Evolutionary conservation across 2,113 vertebrate genomes (phyloP), one percentile per base, ranked within the genome.

Genomic region (Sarotherodon lohbergeri): DNA sequence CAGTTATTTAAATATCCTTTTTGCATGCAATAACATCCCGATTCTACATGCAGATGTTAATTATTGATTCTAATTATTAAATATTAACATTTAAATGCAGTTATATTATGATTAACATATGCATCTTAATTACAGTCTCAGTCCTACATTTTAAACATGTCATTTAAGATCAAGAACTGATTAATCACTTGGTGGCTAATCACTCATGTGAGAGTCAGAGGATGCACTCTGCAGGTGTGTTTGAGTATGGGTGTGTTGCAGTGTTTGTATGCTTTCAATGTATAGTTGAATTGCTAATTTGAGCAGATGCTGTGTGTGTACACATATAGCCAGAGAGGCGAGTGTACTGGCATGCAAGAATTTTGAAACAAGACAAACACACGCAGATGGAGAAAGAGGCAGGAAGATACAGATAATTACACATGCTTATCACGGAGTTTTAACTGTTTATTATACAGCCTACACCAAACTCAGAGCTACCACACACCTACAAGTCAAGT

Each of bases 401-500:
- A 50, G 27, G 27, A 46, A 78, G 16, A 78, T 32, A 78, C 0
- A 32, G 6, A 76, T 29, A 50, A 50, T 78, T 78, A 50, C 27
- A 19, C 71, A 32, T 78, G 16, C 71, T 78, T 32, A 78, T 50
- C 2, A 8, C 32, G 24, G 71, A 12, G 43, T 50, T 3, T 50
- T 50, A 32, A 50, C 1, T 2, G 24, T 76, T 50, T 0, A 11
- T 50, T 0, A 50, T 0, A 16, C 43, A 90, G 85, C 29, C 55
- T 32, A 76, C 81, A 85, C 57, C 86, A 85, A 82, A 81, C 66
- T 5, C 6, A 92, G 89, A 85, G 84, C 83, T 66, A 56, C 87
- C 81, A 88, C 63, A 85, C 81, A 91, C 63, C 85, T 90, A 88
- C 66, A 89, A 90, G 87, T 91, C 87, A 93, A 88, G 88, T 92